Evolutionary conservation across 2,113 vertebrate species (phyloP).

Genomic region (Fukomys damarensis): DNA sequence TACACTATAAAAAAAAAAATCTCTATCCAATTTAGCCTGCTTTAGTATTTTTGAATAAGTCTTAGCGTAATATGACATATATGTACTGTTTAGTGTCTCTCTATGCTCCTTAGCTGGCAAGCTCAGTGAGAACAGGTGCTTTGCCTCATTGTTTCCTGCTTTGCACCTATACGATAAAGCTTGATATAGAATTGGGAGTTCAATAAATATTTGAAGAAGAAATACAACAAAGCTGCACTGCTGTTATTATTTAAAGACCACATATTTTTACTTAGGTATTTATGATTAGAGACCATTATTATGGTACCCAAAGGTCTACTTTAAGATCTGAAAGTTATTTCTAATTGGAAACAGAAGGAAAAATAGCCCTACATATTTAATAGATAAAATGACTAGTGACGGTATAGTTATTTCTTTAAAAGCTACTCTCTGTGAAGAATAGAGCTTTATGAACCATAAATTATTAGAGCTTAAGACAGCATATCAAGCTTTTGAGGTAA

Average conservation of each 20-base stretch:
- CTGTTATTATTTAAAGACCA: background rate
- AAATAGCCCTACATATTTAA: slow-evolving; percentile 51
- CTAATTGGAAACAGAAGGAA: slow-evolving; percentile 58
- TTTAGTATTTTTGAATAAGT: background rate
- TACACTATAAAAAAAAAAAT: background rate
- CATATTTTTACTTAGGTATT: slow-evolving; percentile 52
- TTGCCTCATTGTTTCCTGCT: background rate
- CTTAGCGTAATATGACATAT: background rate
- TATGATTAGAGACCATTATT: slow-evolving; percentile 63
- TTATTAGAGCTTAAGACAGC: background rate
- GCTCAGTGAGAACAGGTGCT: background rate
- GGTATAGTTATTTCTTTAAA: background rate
- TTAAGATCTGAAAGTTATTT: slow-evolving; percentile 70
- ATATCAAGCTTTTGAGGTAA: background rate
- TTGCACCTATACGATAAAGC: too few relatives aligned
- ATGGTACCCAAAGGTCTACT: slow-evolving; percentile 41
- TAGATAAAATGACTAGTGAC: slow-evolving; percentile 45
- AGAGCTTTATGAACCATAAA: background rate
- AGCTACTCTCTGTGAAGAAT: background rate
- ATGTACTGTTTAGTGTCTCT: background rate
- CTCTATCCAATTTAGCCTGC: background rate
- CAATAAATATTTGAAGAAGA: background rate
- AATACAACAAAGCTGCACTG: background rate
- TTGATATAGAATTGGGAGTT: background rate
- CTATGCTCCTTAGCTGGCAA: background rate